Conservation (phyloP, 2,113 vertebrate genomes). For the Acrocephalus arundinaceus region DNA sequence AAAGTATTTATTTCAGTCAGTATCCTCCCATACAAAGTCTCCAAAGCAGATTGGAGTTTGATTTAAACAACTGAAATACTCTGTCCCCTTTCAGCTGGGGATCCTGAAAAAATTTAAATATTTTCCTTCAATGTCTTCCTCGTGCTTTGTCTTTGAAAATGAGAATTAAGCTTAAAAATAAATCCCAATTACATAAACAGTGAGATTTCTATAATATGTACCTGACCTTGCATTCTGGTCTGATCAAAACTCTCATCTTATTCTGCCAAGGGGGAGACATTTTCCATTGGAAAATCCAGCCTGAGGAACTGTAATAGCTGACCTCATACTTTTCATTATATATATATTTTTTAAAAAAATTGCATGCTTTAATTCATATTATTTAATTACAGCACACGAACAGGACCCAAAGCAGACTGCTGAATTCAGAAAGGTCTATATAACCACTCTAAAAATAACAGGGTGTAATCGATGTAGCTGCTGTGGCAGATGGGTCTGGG, state of each 20-base stretch:
- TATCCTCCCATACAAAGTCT: neutral
- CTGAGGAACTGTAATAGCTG: neutral
- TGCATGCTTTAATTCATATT: neutral
- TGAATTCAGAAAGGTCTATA: neutral
- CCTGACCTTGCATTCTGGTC: neutral
- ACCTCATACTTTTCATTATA: neutral
- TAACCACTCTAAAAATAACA: neutral
- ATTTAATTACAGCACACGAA: neutral
- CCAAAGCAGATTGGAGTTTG: neutral
- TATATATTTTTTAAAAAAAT: neutral
- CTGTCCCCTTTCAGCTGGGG: neutral
- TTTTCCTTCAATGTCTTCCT: neutral
- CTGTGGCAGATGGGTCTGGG: neutral
- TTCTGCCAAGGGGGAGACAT: neutral
- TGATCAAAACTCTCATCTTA: neutral
- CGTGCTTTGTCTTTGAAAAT: neutral
- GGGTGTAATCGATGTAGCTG: neutral
- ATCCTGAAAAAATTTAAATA: neutral
- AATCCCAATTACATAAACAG: neutral
- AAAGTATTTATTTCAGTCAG: neutral
- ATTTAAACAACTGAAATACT: neutral
- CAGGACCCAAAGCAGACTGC: neutral
- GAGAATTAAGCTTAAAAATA: neutral
- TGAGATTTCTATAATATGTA: neutral
- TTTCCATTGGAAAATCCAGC: neutral